Evolutionary conservation across 2,113 vertebrate species (phyloP).

Genomic region (Aleadryas rufinucha): DNA sequence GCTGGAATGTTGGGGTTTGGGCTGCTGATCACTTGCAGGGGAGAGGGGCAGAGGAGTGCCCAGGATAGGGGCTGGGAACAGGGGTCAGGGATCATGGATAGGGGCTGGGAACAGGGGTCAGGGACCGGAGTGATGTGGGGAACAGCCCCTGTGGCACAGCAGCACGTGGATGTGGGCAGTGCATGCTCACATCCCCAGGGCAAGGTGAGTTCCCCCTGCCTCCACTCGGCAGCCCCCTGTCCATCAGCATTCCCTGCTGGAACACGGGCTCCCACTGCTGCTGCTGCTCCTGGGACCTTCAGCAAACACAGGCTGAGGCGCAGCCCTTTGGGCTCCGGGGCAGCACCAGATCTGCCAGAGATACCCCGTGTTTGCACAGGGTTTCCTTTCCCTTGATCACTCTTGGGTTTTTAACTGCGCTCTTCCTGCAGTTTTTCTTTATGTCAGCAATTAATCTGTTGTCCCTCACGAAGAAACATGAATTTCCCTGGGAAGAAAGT

Average conservation of each 20-base stretch:
- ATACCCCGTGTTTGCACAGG: background rate
- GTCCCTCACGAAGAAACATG: background rate
- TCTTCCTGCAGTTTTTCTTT: slow-evolving; percentile 10
- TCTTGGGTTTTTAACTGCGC: background rate
- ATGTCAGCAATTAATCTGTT: background rate
- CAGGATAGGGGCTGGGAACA: background rate
- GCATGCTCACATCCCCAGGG: fast-evolving
- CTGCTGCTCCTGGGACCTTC: background rate
- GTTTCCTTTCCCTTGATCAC: slow-evolving; percentile 15
- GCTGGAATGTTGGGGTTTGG: fast-evolving
- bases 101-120: background rate
- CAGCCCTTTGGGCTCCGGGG: background rate
- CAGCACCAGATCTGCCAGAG: background rate
- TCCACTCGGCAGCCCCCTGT: background rate
- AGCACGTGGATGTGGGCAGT: fast-evolving
- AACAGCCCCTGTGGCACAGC: background rate
- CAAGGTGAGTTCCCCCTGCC: background rate
- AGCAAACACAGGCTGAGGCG: background rate
- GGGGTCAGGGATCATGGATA: background rate
- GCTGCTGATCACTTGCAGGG: background rate
- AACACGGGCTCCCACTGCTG: background rate
- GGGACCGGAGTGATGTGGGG: fast-evolving
- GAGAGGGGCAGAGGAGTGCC: background rate
- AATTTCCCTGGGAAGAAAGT: background rate
- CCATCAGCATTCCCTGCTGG: background rate